Evolutionary conservation across 2,797 vertebrate species (phyloP).

Genomic region (Microctenopoma steveboyesi): DNA sequence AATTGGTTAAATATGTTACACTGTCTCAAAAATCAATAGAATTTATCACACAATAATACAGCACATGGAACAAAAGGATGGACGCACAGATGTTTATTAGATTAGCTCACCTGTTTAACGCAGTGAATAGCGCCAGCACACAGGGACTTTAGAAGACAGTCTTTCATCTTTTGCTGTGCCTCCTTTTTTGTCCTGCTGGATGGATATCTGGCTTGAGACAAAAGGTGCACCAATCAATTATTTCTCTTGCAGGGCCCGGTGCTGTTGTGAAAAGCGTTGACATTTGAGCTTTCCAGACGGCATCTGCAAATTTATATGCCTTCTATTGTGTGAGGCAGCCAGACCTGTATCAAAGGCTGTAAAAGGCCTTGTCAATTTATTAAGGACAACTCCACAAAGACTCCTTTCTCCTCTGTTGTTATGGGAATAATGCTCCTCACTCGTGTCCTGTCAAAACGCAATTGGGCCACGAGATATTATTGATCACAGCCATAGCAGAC

Average conservation of each 20-base stretch:
- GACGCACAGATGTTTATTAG: not conserved
- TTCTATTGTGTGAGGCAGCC: conserved; percentile 94
- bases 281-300: conserved; percentile 98
- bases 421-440: conserved; percentile 64
- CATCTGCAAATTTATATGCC: conserved; percentile 98
- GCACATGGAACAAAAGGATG: too few relatives aligned
- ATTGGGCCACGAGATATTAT: conserved; percentile 52
- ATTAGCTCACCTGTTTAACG: not conserved
- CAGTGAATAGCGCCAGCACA: not conserved
- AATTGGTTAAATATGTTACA: too few relatives aligned
- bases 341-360: conserved; percentile 92
- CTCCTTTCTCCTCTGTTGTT: conserved; percentile 84
- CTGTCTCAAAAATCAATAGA: too few relatives aligned
- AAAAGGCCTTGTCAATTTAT: conserved; percentile 97
- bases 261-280: conserved; percentile 95
- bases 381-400: conserved; percentile 93
- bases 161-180: conserved; percentile 78
- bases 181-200: conserved; percentile 86
- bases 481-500: conserved; percentile 66
- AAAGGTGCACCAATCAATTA: conserved; percentile 94
- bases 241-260: conserved; percentile 90
- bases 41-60: too few relatives aligned
- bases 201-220: conserved; percentile 97
- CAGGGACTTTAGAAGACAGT: conserved; percentile 82
- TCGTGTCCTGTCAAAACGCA: conserved; percentile 65